Base-by-base conservation (phyloP, 2,888 invertebrate genomes). In the Drosophila lacicola region DNA sequence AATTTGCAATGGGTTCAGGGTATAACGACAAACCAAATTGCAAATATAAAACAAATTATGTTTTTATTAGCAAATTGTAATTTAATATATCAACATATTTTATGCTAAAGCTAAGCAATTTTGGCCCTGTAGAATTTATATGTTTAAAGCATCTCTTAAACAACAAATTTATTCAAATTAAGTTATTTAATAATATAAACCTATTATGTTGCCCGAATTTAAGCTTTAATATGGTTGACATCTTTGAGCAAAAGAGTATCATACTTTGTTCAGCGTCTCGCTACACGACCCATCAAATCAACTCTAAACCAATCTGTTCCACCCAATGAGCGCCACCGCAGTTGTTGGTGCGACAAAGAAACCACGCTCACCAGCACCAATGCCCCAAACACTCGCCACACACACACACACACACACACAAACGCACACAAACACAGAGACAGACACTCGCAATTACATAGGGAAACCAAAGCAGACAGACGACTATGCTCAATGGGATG, bases 271-370 rank as follows among this genome's bases (percentile, higher is more conserved):
- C 37, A 19, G 41, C 42, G 29, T 45, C 42, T 46, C 49, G 42
- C 53, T 49, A 41, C 54, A 45, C 53, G 66, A 55, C 51, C 57
- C 46, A 62, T 63, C 67, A 75, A 78, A 80, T 72, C 72, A 72
- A 75, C 57, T 66, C 74, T 70, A 56, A 80, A 75, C 80, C 80
- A 80, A 80, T 80, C 80, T 78, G 80, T 78, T 80, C 75, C 80
- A 72, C 68, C 80, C 80, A 69, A 78, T 75, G 81, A 72, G 63
- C 68, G 73, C 29, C 44, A 73, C 80, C 81, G 70, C 81, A 80
- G 58, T 77, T 82, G 81, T 78, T 82, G 72, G 73, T 80, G 73
- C 73, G 80, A 80, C 81, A 82, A 82, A 82, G 81, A 79, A 82
- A 82, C 82, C 81, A 55, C 80, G 70, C 65, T 64, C 53, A 61